Evolutionary conservation across 2,113 vertebrate species (phyloP), one percentile per base, ranked within the genome.

Genomic region (Girardinichthys multiradiatus): DNA sequence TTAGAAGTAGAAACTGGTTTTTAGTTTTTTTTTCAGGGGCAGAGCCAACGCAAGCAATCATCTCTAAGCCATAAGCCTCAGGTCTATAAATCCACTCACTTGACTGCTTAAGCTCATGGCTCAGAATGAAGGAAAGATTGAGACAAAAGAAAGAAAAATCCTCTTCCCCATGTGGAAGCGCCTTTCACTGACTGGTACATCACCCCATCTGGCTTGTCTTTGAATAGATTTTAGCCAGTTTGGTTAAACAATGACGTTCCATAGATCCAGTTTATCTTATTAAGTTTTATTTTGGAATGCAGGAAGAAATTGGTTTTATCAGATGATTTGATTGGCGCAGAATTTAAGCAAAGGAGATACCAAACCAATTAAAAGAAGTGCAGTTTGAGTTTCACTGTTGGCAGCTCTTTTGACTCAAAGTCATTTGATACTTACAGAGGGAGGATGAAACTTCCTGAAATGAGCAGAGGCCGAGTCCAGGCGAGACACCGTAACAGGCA

Each of bases 1-100:
- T 86, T 83, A 86, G 83, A 72, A 79, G 79, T 77, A 83, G 89
- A 87, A 88, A 70, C 26, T 71, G 84, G n/a, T n/a, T n/a, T 92
- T 92, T 89, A 84, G n/a, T n/a, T n/a, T n/a, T 92, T 92, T 89
- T 82, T 89, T 91, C 91, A 84, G 87, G 91, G 86, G 86, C 58
- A 15, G 45, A 66, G 89, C 90, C 89, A 92, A 90, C 87, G 89
- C 87, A 91, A 92, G 90, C 87, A 92, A 91, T 94, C 92, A 83
- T 39, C 76, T 75, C 86, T 87, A 87, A 92, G 86, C 90, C 79
- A 48, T 87, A 87, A 92, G 91, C 90, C 80, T 82, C 76, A 64
- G 78, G 84, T 85, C 86, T 85, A 83, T 93, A 94, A 94, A 92
- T 93, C 89, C 88, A 86, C 75, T 85, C 86, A 82, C 84, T 90